A percentile compares a stretch with the other conserved stretches of the same genome.
Evolutionary conservation across 2,888 invertebrate species (phyloP).

Genomic region (Xylota sylvarum): DNA sequence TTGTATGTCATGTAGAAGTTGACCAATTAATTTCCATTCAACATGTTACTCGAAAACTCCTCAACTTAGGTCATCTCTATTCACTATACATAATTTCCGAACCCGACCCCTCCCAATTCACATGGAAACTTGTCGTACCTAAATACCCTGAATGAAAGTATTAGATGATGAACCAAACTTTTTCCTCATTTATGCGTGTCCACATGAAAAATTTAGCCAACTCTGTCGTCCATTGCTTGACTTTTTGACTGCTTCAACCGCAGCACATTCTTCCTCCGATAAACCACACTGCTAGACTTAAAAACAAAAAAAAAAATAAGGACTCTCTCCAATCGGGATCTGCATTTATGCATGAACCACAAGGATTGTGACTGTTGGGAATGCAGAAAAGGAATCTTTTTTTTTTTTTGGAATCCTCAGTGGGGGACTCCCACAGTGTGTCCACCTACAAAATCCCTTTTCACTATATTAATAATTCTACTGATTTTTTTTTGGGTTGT

Average conservation of each 20-base stretch:
- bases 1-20: constrained; percentile 19
- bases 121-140: not conserved
- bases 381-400: constrained; percentile 27
- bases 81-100: not conserved
- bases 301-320: not conserved
- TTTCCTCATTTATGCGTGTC: constrained; percentile 44
- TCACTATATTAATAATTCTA: no score
- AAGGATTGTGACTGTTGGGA: constrained; percentile 39
- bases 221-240: constrained; percentile 15
- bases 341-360: constrained; percentile 36
- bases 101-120: not conserved
- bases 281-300: not conserved
- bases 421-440: constrained; percentile 26
- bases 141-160: constrained; percentile 21
- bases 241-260: constrained; percentile 27
- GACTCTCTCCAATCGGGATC: not conserved
- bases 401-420: not conserved
- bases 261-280: not conserved
- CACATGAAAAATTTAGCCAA: constrained; percentile 5
- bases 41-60: no score
- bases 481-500: no score
- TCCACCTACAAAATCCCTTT: constrained; percentile 42
- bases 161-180: constrained; percentile 36
- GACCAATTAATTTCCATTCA: constrained; percentile 61
- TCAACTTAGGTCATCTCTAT: no score